These are phyloP conservation scores for Lepidotrigona ventralis DNA, from an alignment of 1,140 invertebrate genomes.

Conservation along the genomic window DNA sequence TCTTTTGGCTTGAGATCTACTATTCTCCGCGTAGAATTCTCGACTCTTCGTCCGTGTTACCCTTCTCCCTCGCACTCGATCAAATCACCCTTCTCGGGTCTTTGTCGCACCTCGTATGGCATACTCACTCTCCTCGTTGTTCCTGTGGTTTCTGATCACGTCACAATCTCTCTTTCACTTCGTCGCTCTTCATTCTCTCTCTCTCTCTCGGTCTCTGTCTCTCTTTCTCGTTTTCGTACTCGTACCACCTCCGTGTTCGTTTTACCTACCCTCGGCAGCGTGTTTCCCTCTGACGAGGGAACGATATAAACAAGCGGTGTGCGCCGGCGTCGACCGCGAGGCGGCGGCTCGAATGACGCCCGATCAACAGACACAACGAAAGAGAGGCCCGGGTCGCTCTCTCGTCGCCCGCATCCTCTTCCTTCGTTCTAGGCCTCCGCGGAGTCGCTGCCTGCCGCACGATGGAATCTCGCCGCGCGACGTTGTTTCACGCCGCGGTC, in stretches of 20 bases:
- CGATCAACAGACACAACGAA: slow-evolving; percentile 48
- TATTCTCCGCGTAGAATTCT: slow-evolving; percentile 28
- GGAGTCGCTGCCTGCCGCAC: neutral
- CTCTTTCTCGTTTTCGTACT: neutral
- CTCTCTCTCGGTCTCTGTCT: neutral
- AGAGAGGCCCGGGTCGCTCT: slow-evolving; percentile 12
- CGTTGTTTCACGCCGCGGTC: neutral
- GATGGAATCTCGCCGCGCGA: neutral
- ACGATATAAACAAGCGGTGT: slow-evolving; percentile 72
- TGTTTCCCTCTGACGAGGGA: slow-evolving; percentile 1
- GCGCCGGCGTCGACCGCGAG: slow-evolving; percentile 63
- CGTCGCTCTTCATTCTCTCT: slow-evolving; percentile 17
- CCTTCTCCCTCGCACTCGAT: neutral
- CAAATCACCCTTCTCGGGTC: neutral
- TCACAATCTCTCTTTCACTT: neutral
- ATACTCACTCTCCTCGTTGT: neutral
- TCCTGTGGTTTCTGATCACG: neutral
- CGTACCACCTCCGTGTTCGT: slow-evolving; percentile 11
- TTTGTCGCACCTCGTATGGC: neutral
- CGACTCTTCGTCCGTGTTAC: neutral
- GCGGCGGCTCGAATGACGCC: slow-evolving; percentile 52
- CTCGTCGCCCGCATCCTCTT: neutral
- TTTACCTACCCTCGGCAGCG: neutral
- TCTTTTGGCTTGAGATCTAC: neutral
- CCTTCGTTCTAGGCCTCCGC: neutral